Conservation (phyloP, 2,113 vertebrate genomes). For the human region GRCh38 chr1:191095001-191095500, state of each 20-base stretch:
- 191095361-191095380: background rate
- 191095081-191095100: background rate
- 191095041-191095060: background rate
- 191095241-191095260: no score
- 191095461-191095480: background rate
- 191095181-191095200: background rate
- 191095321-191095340: background rate
- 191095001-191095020: background rate
- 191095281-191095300: no score
- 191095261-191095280: background rate
- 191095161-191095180: background rate
- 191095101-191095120: background rate
- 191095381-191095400: background rate
- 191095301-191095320: background rate
- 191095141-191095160: background rate
- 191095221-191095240: background rate
- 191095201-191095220: background rate
- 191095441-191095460: background rate
- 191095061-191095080: rapidly evolving
- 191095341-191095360: background rate
- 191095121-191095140: background rate
- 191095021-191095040: background rate
- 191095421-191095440: background rate
- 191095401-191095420: background rate
- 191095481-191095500: background rate